Evolutionary conservation across 2,113 vertebrate genomes (phyloP).

Genomic region (Suricata suricatta): DNA sequence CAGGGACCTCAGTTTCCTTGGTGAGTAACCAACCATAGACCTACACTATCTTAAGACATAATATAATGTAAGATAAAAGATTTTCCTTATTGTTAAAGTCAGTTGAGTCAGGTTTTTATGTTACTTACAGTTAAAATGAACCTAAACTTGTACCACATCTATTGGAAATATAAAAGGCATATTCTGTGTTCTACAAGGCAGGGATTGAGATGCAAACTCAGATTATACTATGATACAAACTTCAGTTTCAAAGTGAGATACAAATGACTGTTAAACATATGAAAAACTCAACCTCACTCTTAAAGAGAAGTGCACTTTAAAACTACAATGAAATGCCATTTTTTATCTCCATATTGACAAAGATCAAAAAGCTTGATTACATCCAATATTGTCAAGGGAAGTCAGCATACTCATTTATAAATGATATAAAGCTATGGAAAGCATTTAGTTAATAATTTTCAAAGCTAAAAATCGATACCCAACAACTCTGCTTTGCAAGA

Average conservation of each 20-base stretch:
- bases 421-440: not conserved
- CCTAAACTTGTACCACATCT: slow-evolving; percentile 5
- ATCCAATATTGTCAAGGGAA: not conserved
- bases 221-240: not conserved
- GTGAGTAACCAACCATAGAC: not conserved
- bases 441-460: not conserved
- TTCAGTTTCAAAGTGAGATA: not conserved
- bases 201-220: not conserved
- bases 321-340: not conserved
- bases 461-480: not conserved
- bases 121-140: slow-evolving; percentile 14
- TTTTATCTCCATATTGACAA: not conserved
- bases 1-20: not conserved
- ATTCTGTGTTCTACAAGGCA: not conserved
- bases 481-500: not conserved
- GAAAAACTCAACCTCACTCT: not conserved
- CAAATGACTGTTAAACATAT: not conserved
- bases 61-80: not conserved
- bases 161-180: not conserved
- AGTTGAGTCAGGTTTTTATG: not conserved
- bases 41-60: not conserved
- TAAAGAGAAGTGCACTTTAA: slow-evolving; percentile 50
- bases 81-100: not conserved
- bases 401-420: not conserved
- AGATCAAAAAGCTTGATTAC: not conserved